Percentiles rank a stretch among this genome's conserved stretches.
These are phyloP conservation scores for Aphidoletes aphidimyza DNA, from an alignment of 2,888 invertebrate genomes.

Conservation along the genomic window DNA sequence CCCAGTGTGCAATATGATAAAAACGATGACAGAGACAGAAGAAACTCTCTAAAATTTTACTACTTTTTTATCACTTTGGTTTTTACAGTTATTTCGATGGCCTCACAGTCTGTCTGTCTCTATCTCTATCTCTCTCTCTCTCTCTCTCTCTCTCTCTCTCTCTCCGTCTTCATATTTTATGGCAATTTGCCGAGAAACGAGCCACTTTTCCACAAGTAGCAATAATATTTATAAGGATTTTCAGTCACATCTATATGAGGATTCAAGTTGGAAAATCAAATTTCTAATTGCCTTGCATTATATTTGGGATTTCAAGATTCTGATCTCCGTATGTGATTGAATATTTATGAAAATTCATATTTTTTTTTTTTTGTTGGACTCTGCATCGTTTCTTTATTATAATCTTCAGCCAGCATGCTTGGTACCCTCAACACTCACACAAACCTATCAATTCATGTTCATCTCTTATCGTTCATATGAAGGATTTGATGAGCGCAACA, in stretches of 20 bases:
- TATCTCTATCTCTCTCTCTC: not conserved
- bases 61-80: conserved; percentile 2
- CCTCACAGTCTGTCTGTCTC: no score
- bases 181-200: no score
- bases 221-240: no score
- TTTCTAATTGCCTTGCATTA: not conserved
- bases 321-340: not conserved
- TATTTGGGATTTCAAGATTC: no score
- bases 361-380: not conserved
- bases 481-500: not conserved
- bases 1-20: not conserved
- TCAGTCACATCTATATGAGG: no score
- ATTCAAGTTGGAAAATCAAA: not conserved
- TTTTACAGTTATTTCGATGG: not conserved
- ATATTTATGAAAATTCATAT: not conserved
- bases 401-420: not conserved
- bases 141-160: not conserved
- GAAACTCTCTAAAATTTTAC: not conserved
- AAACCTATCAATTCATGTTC: not conserved
- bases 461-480: not conserved
- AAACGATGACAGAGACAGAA: not conserved
- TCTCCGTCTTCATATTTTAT: not conserved
- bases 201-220: no score
- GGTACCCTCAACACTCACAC: not conserved
- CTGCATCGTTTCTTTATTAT: not conserved